phyloP scores from a whole-genome alignment of 2,113 vertebrate species.

The Lucifuga dentata region DNA sequence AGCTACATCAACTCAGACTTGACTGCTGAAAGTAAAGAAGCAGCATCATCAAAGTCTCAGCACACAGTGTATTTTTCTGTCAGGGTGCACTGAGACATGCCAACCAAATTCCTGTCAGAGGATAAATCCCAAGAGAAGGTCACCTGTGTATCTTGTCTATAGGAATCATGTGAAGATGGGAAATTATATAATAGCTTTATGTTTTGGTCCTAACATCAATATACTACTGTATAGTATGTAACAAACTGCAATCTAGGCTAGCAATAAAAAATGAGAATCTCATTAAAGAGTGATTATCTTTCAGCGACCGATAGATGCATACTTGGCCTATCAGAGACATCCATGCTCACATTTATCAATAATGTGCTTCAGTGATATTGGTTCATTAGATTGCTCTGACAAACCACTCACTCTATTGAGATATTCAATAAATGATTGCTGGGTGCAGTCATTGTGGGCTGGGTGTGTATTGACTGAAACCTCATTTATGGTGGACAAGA shows the following conservation, averaged over 20 bases:
- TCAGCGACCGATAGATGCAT: constrained; percentile 19
- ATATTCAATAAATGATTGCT: constrained; percentile 59
- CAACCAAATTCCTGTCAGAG: constrained; percentile 39
- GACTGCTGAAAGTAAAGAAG: constrained; percentile 30
- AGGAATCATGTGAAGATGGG: constrained; percentile 28
- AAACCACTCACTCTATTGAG: constrained; percentile 45
- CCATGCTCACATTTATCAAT: constrained; percentile 53
- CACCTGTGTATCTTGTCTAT: constrained; percentile 50
- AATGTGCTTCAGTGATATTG: constrained; percentile 45
- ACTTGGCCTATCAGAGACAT: constrained; percentile 42
- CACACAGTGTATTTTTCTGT: constrained; percentile 59
- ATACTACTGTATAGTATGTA: not conserved
- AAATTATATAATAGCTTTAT: constrained; percentile 45
- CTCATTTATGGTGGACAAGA: constrained; percentile 53
- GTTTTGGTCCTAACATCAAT: constrained; percentile 42
- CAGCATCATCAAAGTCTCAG: constrained; percentile 40
- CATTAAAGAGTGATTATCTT: constrained; percentile 50
- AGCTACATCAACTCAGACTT: constrained; percentile 38
- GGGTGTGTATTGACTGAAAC: constrained; percentile 59
- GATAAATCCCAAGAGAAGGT: constrained; percentile 54
- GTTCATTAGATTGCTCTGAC: constrained; percentile 57
- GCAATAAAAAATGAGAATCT: constrained; percentile 44
- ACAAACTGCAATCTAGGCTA: constrained; percentile 31
- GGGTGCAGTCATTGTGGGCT: constrained; percentile 30
- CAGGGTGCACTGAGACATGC: constrained; percentile 60